Evolutionary conservation across 2,113 vertebrate genomes (phyloP).

Genomic region (Okapia johnstoni): DNA sequence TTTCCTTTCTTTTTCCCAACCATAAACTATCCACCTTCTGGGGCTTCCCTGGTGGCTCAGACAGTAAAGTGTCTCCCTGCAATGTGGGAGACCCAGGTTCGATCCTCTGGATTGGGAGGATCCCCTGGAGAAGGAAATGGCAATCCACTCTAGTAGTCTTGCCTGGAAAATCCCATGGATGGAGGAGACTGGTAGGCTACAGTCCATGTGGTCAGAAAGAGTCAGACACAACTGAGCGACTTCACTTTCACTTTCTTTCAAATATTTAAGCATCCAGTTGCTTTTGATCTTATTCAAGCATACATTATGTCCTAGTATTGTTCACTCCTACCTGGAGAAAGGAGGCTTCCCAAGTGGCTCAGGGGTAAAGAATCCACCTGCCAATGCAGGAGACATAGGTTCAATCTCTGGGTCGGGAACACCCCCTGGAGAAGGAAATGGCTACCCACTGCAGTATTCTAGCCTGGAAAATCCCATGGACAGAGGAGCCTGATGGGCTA

Average conservation of each 20-base stretch:
- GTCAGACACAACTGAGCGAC: neutral
- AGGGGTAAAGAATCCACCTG: neutral
- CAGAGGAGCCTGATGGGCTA: neutral
- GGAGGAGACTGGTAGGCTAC: neutral
- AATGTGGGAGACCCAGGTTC: fast-evolving
- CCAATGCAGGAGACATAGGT: neutral
- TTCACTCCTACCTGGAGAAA: neutral
- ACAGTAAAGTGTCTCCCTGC: neutral
- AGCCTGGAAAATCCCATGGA: neutral
- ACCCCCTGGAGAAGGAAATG: neutral
- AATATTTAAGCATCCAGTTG: neutral
- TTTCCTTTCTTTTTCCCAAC: neutral
- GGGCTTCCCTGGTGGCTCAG: neutral
- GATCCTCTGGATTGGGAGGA: neutral
- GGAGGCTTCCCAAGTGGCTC: neutral
- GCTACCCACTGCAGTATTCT: neutral
- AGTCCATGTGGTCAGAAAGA: neutral
- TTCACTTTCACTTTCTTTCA: neutral
- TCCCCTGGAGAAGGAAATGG: neutral
- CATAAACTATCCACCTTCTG: neutral
- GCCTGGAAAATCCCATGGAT: neutral
- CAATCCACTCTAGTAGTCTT: neutral
- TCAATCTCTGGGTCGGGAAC: neutral
- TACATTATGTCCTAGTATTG: neutral
- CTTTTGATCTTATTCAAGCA: neutral